Evolutionary conservation across 2,797 vertebrate species (phyloP).

Genomic region (Enteromius trimaculatus): DNA sequence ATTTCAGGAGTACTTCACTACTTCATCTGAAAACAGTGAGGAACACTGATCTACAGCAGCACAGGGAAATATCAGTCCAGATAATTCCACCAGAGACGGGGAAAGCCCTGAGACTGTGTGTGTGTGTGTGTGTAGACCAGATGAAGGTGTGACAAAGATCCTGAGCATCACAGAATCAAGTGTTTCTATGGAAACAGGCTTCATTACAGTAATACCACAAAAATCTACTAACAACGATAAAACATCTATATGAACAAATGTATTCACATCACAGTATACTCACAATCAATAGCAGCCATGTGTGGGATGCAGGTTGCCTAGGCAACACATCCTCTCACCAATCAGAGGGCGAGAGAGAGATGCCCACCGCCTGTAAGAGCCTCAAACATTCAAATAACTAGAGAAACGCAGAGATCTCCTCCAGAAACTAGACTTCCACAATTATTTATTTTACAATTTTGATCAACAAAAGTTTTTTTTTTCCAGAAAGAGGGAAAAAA

Average conservation of each 20-base stretch:
- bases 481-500: slow-evolving; percentile 66
- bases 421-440: slow-evolving; percentile 89
- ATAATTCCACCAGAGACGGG: background rate
- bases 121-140: background rate
- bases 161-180: slow-evolving; percentile 65
- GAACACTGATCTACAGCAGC: background rate
- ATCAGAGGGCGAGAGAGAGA: slow-evolving; percentile 43
- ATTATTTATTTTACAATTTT: slow-evolving; percentile 86
- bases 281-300: slow-evolving; percentile 50
- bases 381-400: background rate
- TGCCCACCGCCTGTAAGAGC: slow-evolving; percentile 29
- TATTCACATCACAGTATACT: slow-evolving; percentile 17
- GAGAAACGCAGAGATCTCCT: slow-evolving; percentile 56
- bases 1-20: background rate
- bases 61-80: background rate
- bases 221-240: background rate
- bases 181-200: slow-evolving; percentile 80
- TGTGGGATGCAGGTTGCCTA: slow-evolving; percentile 74
- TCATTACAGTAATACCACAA: slow-evolving; percentile 55
- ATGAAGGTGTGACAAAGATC: slow-evolving; percentile 35
- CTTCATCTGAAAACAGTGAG: background rate
- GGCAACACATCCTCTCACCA: slow-evolving; percentile 72
- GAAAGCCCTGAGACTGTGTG: background rate
- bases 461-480: slow-evolving; percentile 78
- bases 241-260: background rate